phyloP scores from a whole-genome alignment of 1,140 invertebrate species.

The Heliconius nattereri region DNA sequence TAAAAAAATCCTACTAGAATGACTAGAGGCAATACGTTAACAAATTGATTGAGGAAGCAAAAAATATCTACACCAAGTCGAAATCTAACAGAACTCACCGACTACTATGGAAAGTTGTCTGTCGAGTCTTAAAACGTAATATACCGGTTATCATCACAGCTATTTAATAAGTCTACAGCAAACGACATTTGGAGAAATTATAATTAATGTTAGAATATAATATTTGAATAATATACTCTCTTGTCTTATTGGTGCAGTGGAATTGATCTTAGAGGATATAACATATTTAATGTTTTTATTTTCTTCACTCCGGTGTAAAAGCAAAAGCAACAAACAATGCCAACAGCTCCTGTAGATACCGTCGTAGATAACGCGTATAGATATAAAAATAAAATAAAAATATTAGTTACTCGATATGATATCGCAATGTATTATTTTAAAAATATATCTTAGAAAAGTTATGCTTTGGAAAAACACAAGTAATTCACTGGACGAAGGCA shows the following conservation, averaged over 20 bases:
- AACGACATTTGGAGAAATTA: background rate
- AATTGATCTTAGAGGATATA: too few species aligned
- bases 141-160: conserved; percentile 14
- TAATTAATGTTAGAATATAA: background rate
- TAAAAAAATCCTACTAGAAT: too few species aligned
- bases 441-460: background rate
- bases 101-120: conserved; percentile 18
- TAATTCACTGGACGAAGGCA: background rate
- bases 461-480: background rate
- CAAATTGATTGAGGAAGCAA: background rate
- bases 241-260: too few species aligned
- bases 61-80: background rate
- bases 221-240: too few species aligned
- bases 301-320: too few species aligned
- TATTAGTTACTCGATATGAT: too few species aligned
- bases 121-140: conserved; percentile 10
- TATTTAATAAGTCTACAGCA: background rate
- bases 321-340: too few species aligned
- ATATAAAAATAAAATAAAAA: too few species aligned
- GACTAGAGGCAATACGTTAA: background rate
- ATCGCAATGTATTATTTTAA: background rate
- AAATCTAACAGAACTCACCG: background rate
- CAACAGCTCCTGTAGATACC: too few species aligned
- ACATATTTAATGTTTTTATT: too few species aligned
- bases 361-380: too few species aligned